Percentiles rank a stretch among this genome's conserved stretches.
Conservation (phyloP, 2,797 vertebrate species). For the Melanotaenia pygmaea region DNA sequence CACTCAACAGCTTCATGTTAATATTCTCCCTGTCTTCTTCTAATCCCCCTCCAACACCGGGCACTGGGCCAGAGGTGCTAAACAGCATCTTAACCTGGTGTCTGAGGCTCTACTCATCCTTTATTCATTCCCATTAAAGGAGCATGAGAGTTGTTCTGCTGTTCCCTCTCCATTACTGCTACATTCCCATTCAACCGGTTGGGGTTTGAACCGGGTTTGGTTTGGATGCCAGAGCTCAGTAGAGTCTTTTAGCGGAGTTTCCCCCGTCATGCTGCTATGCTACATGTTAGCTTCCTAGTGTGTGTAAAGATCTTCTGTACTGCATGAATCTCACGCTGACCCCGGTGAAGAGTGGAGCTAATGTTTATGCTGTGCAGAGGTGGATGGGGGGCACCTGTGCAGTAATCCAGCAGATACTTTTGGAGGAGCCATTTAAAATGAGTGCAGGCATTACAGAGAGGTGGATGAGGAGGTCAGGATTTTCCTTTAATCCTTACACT, state of each 20-base stretch:
- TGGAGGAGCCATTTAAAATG: conserved; percentile 64
- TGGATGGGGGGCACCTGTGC: conserved; percentile 40
- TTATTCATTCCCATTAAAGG: conserved; percentile 78
- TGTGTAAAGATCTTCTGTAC: no score
- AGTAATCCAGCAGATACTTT: conserved; percentile 62
- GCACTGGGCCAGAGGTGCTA: conserved; percentile 68
- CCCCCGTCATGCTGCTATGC: no score
- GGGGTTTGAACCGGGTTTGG: no score
- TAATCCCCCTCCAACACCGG: conserved; percentile 30
- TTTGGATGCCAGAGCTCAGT: no score
- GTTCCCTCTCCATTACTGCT: conserved; percentile 57
- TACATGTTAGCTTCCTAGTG: no score
- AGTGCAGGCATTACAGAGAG: conserved; percentile 50
- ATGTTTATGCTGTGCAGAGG: conserved; percentile 7
- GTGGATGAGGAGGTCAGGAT: conserved; percentile 64
- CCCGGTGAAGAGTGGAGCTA: no score
- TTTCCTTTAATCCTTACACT: conserved; percentile 71
- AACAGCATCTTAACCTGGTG: conserved; percentile 72
- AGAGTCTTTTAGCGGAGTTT: no score
- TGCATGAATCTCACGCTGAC: no score
- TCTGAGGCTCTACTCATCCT: conserved; percentile 70
- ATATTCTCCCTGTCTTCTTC: conserved; percentile 22
- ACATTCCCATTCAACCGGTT: no score
- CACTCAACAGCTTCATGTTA: background rate
- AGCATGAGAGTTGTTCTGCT: conserved; percentile 68